Evolutionary conservation across 2,888 invertebrate species (phyloP).

Genomic region (Eupithecia tripunctaria): DNA sequence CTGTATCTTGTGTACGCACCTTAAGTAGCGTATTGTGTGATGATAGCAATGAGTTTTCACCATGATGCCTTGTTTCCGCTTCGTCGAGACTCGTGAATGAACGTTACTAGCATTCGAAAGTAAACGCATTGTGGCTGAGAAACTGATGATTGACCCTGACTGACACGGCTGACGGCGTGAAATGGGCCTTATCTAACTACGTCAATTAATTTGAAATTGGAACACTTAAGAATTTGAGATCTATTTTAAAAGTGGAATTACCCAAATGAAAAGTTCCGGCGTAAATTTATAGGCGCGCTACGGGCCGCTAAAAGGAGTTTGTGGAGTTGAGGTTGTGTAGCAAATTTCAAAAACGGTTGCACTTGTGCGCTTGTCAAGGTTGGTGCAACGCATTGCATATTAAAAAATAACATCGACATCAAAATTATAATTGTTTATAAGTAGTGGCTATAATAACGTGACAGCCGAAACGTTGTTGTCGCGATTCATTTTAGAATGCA

Average conservation of each 20-base stretch:
- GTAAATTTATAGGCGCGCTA: neutral
- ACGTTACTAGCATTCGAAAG: constrained; percentile 57
- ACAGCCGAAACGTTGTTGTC: neutral
- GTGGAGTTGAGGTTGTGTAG: neutral
- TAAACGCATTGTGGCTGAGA: constrained; percentile 57
- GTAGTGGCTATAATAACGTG: neutral
- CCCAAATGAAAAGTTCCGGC: neutral
- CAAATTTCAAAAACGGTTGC: neutral
- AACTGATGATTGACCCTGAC: constrained; percentile 44
- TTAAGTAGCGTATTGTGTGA: constrained; percentile 29
- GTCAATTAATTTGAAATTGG: constrained; percentile 23
- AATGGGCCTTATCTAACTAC: constrained; percentile 41
- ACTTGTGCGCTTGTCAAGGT: neutral
- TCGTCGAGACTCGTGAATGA: constrained; percentile 57
- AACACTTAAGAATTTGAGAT: neutral
- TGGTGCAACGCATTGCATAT: neutral
- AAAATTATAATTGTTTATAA: neutral
- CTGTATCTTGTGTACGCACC: constrained; percentile 13
- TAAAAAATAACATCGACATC: too few species aligned
- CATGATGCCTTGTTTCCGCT: constrained; percentile 51
- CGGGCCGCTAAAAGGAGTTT: neutral
- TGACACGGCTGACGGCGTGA: constrained; percentile 36
- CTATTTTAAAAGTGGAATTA: constrained; percentile 6
- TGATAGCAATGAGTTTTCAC: constrained; percentile 42
- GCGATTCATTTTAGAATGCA: constrained; percentile 20